Percentiles rank a stretch among this genome's conserved stretches.
Conservation (phyloP, 2,113 vertebrate genomes). For the Epinephelus cyanopodus region DNA sequence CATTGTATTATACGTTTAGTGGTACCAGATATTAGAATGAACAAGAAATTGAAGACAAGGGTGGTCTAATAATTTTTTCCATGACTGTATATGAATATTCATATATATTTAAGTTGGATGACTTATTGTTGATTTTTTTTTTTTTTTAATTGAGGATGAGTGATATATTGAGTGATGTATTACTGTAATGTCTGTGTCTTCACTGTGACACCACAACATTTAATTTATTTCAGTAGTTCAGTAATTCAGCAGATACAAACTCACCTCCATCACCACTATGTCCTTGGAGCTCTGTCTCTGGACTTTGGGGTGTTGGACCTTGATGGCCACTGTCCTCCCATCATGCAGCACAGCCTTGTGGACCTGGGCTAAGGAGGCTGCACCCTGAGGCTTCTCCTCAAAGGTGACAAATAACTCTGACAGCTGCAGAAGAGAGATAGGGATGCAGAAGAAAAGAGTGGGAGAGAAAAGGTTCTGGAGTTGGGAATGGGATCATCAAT, state of each 20-base stretch:
- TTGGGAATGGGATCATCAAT: conserved; percentile 23
- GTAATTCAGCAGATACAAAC: conserved; percentile 22
- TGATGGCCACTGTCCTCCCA: conserved; percentile 95
- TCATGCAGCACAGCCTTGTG: conserved; percentile 94
- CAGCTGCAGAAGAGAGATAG: conserved; percentile 83
- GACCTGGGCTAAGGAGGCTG: conserved; percentile 97
- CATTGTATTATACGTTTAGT: too few relatives aligned
- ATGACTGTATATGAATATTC: too few relatives aligned
- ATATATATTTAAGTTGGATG: too few relatives aligned
- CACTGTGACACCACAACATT: not conserved
- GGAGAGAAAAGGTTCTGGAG: conserved; percentile 10
- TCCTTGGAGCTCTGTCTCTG: conserved; percentile 93
- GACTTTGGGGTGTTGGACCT: conserved; percentile 98
- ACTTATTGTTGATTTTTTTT: too few relatives aligned
- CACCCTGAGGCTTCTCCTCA: conserved; percentile 92
- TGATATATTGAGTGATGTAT: too few relatives aligned
- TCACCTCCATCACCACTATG: conserved; percentile 97
- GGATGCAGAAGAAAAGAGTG: not conserved
- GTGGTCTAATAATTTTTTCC: too few relatives aligned
- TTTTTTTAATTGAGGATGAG: too few relatives aligned
- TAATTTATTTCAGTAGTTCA: not conserved
- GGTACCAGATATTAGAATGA: too few relatives aligned
- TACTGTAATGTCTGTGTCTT: not conserved
- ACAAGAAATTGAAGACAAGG: too few relatives aligned
- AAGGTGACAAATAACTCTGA: conserved; percentile 93